These are phyloP conservation scores for Planiliza haematocheilus DNA, from an alignment of 2,113 vertebrate genomes.

Conservation along the genomic window DNA sequence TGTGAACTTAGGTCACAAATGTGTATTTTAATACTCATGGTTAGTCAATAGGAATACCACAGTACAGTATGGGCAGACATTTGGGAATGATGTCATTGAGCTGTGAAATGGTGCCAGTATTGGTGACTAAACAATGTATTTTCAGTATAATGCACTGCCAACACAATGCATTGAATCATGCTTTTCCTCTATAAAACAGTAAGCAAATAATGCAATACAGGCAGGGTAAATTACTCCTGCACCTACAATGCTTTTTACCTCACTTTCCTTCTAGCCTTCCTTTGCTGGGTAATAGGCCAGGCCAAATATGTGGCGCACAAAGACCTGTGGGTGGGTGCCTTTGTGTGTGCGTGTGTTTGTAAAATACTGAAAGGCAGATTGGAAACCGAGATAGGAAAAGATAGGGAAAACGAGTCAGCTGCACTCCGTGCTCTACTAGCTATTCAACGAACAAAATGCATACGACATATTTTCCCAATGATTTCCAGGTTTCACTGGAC, in stretches of 20 bases:
- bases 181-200: slow-evolving; percentile 40
- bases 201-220: slow-evolving; percentile 38
- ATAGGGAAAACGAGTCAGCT: slow-evolving; percentile 54
- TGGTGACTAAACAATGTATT: slow-evolving; percentile 27
- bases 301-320: slow-evolving; percentile 66
- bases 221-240: slow-evolving; percentile 57
- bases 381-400: slow-evolving; percentile 60
- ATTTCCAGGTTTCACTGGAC: slow-evolving; percentile 51
- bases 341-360: slow-evolving; percentile 38
- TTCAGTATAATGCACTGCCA: slow-evolving; percentile 35
- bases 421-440: slow-evolving; percentile 33
- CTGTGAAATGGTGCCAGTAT: slow-evolving; percentile 42
- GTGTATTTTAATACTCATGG: slow-evolving; percentile 3
- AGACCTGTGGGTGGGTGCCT: slow-evolving; percentile 47
- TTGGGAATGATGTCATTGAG: slow-evolving; percentile 20
- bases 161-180: slow-evolving; percentile 46
- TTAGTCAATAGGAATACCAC: not conserved
- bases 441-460: slow-evolving; percentile 51
- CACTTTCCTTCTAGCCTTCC: slow-evolving; percentile 51
- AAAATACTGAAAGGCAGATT: slow-evolving; percentile 70
- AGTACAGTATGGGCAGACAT: not conserved
- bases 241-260: slow-evolving; percentile 52
- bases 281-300: slow-evolving; percentile 68
- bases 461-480: slow-evolving; percentile 57
- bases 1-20: not conserved